Evolutionary conservation across 2,113 vertebrate genomes (phyloP), one percentile per base, ranked within the genome.

Genomic region (Xenus cinereus): DNA sequence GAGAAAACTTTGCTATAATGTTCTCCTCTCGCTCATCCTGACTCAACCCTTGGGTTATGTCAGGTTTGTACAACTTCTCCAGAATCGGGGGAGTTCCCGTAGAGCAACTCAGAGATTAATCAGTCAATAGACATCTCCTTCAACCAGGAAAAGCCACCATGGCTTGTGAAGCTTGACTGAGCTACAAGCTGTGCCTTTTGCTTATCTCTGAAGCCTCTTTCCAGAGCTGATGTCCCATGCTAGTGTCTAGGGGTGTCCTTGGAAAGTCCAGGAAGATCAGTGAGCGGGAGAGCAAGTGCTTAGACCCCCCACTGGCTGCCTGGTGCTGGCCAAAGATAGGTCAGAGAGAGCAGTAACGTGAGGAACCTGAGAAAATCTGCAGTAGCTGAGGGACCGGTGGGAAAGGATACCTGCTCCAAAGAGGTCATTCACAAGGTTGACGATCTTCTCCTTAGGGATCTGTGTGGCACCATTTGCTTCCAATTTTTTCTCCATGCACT

Each of bases 351-450:
- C 14, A n/a, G 5, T 20, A 51, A 45, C 10, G 24, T 0, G 1
- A 91, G 66, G 43, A 57, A 20, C 33, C 11, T 7, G 59, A 28
- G 78, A 68, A 20, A 37, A 7, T 2, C 60, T 66, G n/a, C n/a
- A 14, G 37, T 7, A 66, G 71, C 57, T 35, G 60, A 66, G 63
- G 62, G 24, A 21, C 14, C 0, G 0, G 8, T 19, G 54, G 43
- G 56, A 26, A 60, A 79, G 54, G 98, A 74, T 97, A 99, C 99
- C 99, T 22, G 99, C 99, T 92, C 99, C 99, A 72, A 99, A 99
- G 64, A 99, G 97, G 80, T 99, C 99, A 0, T 99, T 99, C 68
- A 99, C 98, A 4, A 99, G 98, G 92, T 98, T 98, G 32, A 99
- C 93, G 1, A 99, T 96, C 95, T 99, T 99, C 92, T 98, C 96